Conservation (phyloP, 2,797 vertebrate genomes). For the Euphonia xanthogaster region DNA sequence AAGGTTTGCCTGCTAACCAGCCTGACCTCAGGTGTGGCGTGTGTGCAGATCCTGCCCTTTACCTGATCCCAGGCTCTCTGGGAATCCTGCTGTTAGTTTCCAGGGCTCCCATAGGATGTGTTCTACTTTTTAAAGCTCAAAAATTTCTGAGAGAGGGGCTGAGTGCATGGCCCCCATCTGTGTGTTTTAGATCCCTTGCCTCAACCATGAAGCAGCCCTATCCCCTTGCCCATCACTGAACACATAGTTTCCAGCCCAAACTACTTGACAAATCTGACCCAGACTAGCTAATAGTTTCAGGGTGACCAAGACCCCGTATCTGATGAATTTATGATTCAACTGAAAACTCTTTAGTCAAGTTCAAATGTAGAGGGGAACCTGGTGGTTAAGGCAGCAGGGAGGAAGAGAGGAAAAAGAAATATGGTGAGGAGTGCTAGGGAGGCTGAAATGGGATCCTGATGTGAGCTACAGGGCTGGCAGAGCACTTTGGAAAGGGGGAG, state of each 20-base stretch:
- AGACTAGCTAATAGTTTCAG: slow-evolving; percentile 17
- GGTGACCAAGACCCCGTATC: background rate
- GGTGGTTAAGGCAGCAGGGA: slow-evolving; percentile 9
- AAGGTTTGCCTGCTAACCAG: background rate
- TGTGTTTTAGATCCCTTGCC: background rate
- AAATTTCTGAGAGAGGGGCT: background rate
- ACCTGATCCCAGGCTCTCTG: background rate
- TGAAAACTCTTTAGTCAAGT: background rate
- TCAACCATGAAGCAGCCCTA: background rate
- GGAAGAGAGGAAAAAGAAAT: slow-evolving; percentile 14
- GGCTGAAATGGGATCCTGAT: background rate
- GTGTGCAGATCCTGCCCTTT: background rate
- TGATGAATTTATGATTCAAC: background rate
- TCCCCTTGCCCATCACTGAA: background rate
- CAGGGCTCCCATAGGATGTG: background rate
- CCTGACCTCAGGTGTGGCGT: background rate
- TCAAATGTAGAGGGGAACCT: slow-evolving; percentile 1
- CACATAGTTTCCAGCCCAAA: background rate
- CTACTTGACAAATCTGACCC: slow-evolving; percentile 3
- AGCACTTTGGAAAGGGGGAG: background rate
- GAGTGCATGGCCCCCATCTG: background rate
- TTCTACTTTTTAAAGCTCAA: background rate
- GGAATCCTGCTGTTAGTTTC: background rate
- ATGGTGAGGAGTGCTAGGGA: background rate
- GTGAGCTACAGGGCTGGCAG: background rate